Conservation (phyloP, 2,888 invertebrate genomes). For the Galerucella pusilla region DNA sequence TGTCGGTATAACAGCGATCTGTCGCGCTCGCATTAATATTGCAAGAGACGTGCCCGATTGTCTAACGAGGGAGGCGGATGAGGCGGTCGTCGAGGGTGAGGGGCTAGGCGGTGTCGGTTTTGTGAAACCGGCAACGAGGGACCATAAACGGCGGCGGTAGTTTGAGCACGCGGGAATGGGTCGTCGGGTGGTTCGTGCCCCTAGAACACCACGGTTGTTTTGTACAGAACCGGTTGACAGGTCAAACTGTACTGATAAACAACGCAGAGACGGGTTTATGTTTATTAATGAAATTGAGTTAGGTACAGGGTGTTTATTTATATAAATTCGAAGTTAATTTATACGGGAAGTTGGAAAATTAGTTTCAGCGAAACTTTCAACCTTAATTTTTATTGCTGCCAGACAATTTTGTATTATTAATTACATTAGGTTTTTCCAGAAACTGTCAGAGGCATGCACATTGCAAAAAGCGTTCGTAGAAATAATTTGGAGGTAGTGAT, state of each 20-base stretch:
- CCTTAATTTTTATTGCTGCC: too few relatives aligned
- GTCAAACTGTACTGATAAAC: constrained; percentile 50
- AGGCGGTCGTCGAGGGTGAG: constrained; percentile 40
- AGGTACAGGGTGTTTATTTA: not conserved
- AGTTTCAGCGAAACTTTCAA: too few relatives aligned
- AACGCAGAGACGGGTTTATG: constrained; percentile 36
- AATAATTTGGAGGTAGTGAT: too few relatives aligned
- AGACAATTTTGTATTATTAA: too few relatives aligned
- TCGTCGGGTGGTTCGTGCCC: constrained; percentile 10
- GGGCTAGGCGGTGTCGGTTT: constrained; percentile 31
- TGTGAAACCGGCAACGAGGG: constrained; percentile 35
- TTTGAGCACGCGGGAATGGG: constrained; percentile 35
- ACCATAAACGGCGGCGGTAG: constrained; percentile 31
- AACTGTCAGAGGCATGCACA: too few relatives aligned
- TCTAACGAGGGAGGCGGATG: constrained; percentile 59
- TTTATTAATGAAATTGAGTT: not conserved
- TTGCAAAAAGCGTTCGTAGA: too few relatives aligned
- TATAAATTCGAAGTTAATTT: not conserved
- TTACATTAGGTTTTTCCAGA: too few relatives aligned
- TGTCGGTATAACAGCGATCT: constrained; percentile 47
- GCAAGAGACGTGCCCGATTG: constrained; percentile 62
- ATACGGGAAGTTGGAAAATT: not conserved
- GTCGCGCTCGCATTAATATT: constrained; percentile 61
- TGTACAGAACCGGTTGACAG: constrained; percentile 55
- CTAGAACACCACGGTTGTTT: constrained; percentile 25